Evolutionary conservation across 2,888 invertebrate species (phyloP), one percentile per base, ranked within the genome.

Genomic region (Protodeltote pygarga): DNA sequence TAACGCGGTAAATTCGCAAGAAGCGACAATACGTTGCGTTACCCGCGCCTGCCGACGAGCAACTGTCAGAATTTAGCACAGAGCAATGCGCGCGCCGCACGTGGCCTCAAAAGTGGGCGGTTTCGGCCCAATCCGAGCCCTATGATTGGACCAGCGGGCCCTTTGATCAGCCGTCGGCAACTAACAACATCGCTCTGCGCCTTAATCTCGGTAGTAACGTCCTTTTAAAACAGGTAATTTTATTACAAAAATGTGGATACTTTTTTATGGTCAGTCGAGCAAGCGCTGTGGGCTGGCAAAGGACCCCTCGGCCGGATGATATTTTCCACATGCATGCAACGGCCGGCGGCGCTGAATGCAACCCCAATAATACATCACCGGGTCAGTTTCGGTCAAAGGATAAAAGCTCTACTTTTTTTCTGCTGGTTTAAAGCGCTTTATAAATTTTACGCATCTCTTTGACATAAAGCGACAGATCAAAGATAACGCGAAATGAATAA

Each of bases 221-320:
- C 85, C 90, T 89, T 90, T 91, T 89, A 91, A 91, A 91, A 90
- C 89, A 89, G 87, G 91, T 91, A 91, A 91, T 90, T 88, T 90
- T 85, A 89, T 91, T 90, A 87, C 81, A 89, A 90, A 89, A 89
- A 87, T 84, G 83, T 83, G 79, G 73, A 84, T 83, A 85, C 81
- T 84, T 86, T n/a, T 89, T 87, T 84, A 84, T 83, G 86, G 83
- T 83, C 84, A 87, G 82, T 81, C 82, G 82, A 83, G 82, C 82
- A 79, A 81, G 73, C 77, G 74, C 59, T 67, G 74, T 71, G 73
- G 66, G 78, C 66, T 71, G 70, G 68, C 75, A 77, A 76, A 75
- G 77, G 77, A 65, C 63, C 67, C 68, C 61, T 63, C 46, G 62
- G 51, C 49, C 63, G 72, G 71, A 72, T 75, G 73, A 77, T 77